Evolutionary conservation across 2,113 vertebrate genomes (phyloP).

Genomic region (Mormoops blainvillei): DNA sequence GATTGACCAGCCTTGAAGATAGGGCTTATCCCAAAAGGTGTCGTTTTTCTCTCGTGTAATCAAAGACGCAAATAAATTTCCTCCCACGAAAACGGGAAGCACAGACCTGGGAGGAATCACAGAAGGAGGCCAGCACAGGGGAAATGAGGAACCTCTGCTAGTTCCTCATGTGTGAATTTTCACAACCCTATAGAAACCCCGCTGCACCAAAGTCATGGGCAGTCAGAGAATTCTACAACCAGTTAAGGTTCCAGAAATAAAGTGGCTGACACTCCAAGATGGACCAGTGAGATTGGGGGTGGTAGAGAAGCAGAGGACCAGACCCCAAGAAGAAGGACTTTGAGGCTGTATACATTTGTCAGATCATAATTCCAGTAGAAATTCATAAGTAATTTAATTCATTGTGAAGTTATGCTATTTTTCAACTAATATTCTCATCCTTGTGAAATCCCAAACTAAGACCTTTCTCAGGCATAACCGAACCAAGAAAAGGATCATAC

Average conservation of each 20-base stretch:
- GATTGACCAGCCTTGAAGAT: background rate
- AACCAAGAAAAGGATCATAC: background rate
- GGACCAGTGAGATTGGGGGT: background rate
- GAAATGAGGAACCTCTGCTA: background rate
- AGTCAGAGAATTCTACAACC: background rate
- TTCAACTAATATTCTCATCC: background rate
- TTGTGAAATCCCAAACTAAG: background rate
- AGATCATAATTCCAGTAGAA: background rate
- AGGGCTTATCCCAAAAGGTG: background rate
- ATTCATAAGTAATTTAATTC: background rate
- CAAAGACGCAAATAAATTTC: background rate
- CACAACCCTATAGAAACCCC: background rate
- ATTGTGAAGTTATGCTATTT: background rate
- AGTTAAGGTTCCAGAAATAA: background rate
- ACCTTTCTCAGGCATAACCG: background rate
- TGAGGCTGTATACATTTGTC: background rate
- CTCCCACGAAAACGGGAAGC: background rate
- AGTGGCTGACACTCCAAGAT: rapidly evolving
- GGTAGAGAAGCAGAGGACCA: background rate
- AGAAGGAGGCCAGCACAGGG: background rate
- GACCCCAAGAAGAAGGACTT: background rate
- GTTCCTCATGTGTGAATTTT: background rate
- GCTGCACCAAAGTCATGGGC: background rate
- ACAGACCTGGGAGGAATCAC: background rate
- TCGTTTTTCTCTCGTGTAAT: background rate